Conservation (phyloP, 2,113 vertebrate genomes). For the Mustelus asterias region DNA sequence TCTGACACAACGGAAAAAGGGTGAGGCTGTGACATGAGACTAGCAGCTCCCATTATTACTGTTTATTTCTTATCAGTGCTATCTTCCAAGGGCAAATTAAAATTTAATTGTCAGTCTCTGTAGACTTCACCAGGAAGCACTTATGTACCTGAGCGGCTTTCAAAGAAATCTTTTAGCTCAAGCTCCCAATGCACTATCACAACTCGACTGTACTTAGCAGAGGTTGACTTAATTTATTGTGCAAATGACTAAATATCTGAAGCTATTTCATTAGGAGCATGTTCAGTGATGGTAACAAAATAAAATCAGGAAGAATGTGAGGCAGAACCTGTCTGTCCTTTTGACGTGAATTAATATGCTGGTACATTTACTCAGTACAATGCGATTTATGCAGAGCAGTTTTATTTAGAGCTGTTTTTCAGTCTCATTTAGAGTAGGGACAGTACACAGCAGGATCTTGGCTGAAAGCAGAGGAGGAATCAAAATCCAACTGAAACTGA, state of each 20-base stretch:
- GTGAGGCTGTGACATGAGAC: constrained; percentile 16
- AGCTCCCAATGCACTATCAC: neutral
- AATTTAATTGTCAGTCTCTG: neutral
- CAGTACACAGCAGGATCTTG: constrained; percentile 53
- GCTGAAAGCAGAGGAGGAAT: constrained; percentile 57
- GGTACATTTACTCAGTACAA: constrained; percentile 23
- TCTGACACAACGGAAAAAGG: constrained; percentile 7
- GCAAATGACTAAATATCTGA: neutral
- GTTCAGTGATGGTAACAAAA: neutral
- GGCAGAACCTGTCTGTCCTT: neutral
- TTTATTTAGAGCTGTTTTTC: constrained; percentile 58
- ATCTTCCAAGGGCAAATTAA: constrained; percentile 9
- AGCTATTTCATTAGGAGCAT: neutral
- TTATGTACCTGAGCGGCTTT: neutral
- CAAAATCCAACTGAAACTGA: constrained; percentile 57
- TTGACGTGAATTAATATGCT: neutral
- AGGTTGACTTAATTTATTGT: neutral
- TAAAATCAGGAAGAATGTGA: neutral
- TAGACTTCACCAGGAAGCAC: neutral
- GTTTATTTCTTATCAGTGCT: constrained; percentile 16
- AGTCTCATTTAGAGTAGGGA: constrained; percentile 52
- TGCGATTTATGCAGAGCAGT: constrained; percentile 51
- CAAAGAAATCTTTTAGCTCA: neutral
- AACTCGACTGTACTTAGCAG: neutral
- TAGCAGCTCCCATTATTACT: neutral